Evolutionary conservation across 2,888 invertebrate species (phyloP).

Genomic region (Lacanobia oleracea): DNA sequence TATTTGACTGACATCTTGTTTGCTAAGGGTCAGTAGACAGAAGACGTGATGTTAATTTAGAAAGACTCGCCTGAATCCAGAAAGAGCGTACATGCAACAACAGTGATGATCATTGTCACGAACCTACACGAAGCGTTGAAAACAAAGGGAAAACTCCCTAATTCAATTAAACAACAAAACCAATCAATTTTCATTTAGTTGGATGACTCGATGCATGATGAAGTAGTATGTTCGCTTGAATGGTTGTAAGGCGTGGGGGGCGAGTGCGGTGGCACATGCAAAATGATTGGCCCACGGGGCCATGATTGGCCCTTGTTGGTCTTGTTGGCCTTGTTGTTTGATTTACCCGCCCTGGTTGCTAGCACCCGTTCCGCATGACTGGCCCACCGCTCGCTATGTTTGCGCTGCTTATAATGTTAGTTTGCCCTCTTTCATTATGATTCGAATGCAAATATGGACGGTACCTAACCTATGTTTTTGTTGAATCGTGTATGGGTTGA

Average conservation of each 20-base stretch:
- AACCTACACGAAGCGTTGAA: background rate
- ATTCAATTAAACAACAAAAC: constrained; percentile 54
- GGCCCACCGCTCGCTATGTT: constrained; percentile 63
- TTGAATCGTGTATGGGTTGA: background rate
- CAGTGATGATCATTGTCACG: background rate
- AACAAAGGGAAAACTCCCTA: constrained; percentile 33
- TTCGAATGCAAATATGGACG: constrained; percentile 52
- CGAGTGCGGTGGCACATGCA: constrained; percentile 73
- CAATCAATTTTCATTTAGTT: constrained; percentile 65
- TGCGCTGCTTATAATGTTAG: constrained; percentile 65
- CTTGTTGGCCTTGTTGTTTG: constrained; percentile 85
- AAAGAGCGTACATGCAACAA: background rate
- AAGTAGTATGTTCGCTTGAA: constrained; percentile 71
- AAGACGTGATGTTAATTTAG: constrained; percentile 36
- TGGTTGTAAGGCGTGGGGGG: constrained; percentile 60
- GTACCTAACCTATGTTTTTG: constrained; percentile 1
- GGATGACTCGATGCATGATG: constrained; percentile 45
- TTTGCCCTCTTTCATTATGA: constrained; percentile 65
- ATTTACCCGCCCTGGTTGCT: constrained; percentile 81
- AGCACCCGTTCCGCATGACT: constrained; percentile 75
- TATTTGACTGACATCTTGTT: constrained; percentile 14
- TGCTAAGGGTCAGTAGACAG: constrained; percentile 19
- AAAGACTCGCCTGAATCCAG: background rate
- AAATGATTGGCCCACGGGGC: constrained; percentile 74
- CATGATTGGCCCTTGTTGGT: constrained; percentile 77